Conservation (phyloP, 2,888 invertebrate species). For the Brachypalpus laphriformis region DNA sequence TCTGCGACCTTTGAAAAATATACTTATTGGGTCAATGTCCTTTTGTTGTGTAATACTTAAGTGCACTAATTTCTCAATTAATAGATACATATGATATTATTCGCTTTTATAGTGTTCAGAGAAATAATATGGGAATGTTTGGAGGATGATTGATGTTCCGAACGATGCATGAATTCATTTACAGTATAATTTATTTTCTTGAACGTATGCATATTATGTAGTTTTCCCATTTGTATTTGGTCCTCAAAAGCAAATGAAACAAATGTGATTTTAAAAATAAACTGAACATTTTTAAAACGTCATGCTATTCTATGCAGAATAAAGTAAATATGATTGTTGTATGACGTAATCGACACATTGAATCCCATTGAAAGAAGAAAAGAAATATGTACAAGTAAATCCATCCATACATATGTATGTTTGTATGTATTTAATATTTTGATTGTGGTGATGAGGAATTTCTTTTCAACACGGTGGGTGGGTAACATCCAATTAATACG, state of each 20-base stretch:
- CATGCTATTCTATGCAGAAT: background rate
- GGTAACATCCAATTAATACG: background rate
- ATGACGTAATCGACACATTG: slow-evolving; percentile 12
- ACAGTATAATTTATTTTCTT: too few relatives aligned
- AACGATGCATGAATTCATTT: background rate
- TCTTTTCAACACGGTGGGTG: background rate
- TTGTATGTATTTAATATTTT: background rate
- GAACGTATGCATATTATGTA: too few relatives aligned
- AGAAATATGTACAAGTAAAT: background rate
- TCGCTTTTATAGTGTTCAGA: background rate
- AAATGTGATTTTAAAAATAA: too few relatives aligned
- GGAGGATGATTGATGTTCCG: background rate
- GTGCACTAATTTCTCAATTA: background rate
- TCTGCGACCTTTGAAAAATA: slow-evolving; percentile 46
- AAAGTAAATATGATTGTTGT: background rate
- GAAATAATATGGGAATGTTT: too few relatives aligned
- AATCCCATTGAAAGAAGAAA: background rate
- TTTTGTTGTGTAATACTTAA: background rate
- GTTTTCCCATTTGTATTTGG: too few relatives aligned
- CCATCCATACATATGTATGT: too few relatives aligned
- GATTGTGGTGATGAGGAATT: background rate
- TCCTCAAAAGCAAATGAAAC: too few relatives aligned
- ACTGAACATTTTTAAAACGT: too few relatives aligned
- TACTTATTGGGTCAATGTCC: slow-evolving; percentile 44
- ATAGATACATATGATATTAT: background rate